Evolutionary conservation across 1,140 invertebrate genomes (phyloP), one percentile per base, ranked within the genome.

Genomic region (Danaus plexippus): DNA sequence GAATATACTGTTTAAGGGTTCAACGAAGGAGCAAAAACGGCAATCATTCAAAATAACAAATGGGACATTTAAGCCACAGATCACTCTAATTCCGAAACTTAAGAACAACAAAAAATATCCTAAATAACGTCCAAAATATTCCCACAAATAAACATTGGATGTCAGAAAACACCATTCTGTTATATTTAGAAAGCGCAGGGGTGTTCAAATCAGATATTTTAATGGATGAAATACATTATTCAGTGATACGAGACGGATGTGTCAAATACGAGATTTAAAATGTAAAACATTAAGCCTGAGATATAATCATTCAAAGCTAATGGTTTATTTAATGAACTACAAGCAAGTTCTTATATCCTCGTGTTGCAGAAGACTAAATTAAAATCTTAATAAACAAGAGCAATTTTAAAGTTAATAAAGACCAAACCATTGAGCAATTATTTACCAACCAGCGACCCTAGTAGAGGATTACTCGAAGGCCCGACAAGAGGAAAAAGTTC

Each of bases 101-200:
- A 54, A 45, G 49, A 32, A 58, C 51, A 58, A 54, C 52, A 63
- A 66, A 63, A 66, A 66, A 51, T 52, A 18, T 55, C 51, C 41
- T 57, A 45, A 54, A 60, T 61, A 63, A 61, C 63, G 62, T 48
- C 50, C 62, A 67, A 64, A 73, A 68, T 64, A 66, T 64, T 64
- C 64, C 64, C 67, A 73, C 67, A 76, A 76, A 76, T 73, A 76
- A 73, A 77, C 67, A 71, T 66, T 63, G 64, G 58, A 64, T 72
- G 71, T 66, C 67, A 59, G 49, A 63, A 58, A 48, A 59, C 49
- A 55, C 51, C 58, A 55, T 64, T 48, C 52, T 42, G 63, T 67
- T 75, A 73, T 73, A 71, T 73, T 73, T 73, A 73, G 71, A 72
- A 32, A 60, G 53, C 54, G 51, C 52, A 64, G 67, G 69, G 61